Conservation (phyloP, 2,797 vertebrate species). For the Hippoglossus hippoglossus region DNA sequence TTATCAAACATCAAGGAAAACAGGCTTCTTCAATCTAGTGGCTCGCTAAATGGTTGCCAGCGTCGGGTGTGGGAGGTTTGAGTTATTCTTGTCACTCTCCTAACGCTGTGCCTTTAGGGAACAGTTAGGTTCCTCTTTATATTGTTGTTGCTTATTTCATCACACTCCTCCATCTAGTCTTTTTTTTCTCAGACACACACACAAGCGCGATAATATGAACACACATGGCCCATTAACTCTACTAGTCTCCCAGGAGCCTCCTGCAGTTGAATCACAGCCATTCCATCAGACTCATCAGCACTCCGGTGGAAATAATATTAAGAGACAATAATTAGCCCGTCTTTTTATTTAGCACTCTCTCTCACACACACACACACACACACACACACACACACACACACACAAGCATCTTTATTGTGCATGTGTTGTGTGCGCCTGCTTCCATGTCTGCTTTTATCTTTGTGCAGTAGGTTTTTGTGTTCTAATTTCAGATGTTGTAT, state of each 20-base stretch:
- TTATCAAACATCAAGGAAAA: constrained; percentile 16
- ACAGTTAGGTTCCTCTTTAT: constrained; percentile 65
- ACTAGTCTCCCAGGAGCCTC: constrained; percentile 68
- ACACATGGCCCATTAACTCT: constrained; percentile 77
- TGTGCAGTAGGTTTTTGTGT: not conserved
- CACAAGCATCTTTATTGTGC: constrained; percentile 38
- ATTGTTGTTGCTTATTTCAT: constrained; percentile 74
- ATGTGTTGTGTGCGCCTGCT: constrained; percentile 16
- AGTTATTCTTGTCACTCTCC: constrained; percentile 59
- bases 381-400: constrained; percentile 22
- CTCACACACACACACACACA: constrained; percentile 6
- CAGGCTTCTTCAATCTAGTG: not conserved
- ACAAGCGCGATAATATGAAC: constrained; percentile 56
- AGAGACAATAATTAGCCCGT: constrained; percentile 68
- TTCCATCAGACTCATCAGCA: constrained; percentile 75
- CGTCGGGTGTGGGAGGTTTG: constrained; percentile 48
- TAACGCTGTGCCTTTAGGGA: constrained; percentile 67
- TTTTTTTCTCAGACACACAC: constrained; percentile 46
- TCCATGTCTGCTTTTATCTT: not conserved
- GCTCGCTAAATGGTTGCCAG: constrained; percentile 9
- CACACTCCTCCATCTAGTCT: constrained; percentile 47
- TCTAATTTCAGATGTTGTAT: constrained; percentile 4
- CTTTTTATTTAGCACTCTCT: constrained; percentile 10
- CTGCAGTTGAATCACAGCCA: constrained; percentile 67
- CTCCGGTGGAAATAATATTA: constrained; percentile 69